Base-by-base conservation (phyloP, 2,113 vertebrate species). In the Clarias gariepinus region DNA sequence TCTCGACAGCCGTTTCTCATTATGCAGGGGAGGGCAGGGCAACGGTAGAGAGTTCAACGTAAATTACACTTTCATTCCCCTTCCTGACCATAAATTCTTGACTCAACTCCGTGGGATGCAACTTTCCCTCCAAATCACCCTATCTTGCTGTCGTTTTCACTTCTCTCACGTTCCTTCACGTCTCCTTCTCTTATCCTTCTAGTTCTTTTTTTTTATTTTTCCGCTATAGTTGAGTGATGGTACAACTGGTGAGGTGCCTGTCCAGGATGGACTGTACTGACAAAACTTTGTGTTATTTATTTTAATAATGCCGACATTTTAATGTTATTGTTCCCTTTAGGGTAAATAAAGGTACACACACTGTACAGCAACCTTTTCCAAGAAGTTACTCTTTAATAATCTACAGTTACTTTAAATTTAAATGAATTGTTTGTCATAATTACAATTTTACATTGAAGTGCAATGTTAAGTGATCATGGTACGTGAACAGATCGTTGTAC, bases 1-100 rank as follows among this genome's bases (percentile, higher is more conserved):
- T 91, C 91, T 89, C 92, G 84, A 94, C 95, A 95, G 94, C 92
- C 91, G 94, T 94, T 95, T 95, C 93, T 94, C 94, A 95, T 95
- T 94, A 94, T 83, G 89, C 85, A 93, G 85, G 93, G 94, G 94
- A 93, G 93, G 93, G 93, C 92, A 93, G 89, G 90, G 91, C 89
- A 93, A 92, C 89, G 90, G 94, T 92, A 94, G 90, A 92, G 92
- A 91, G 89, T 92, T 91, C 90, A 91, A 90, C 87, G 87, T 94
- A 95, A 95, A 95, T 95, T 92, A 94, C 89, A 91, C 93, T 92
- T 94, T 92, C 93, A 94, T 93, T 92, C 91, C 91, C 93, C 93
- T 93, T 94, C 91, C 92, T 95, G 92, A 89, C 91, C 89, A 92
- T 94, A 95, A 93, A 94, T 94, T 95, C 90, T 94, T 92, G 88